Conservation (phyloP, 2,888 invertebrate species). For the Temnothorax rugatulus region DNA sequence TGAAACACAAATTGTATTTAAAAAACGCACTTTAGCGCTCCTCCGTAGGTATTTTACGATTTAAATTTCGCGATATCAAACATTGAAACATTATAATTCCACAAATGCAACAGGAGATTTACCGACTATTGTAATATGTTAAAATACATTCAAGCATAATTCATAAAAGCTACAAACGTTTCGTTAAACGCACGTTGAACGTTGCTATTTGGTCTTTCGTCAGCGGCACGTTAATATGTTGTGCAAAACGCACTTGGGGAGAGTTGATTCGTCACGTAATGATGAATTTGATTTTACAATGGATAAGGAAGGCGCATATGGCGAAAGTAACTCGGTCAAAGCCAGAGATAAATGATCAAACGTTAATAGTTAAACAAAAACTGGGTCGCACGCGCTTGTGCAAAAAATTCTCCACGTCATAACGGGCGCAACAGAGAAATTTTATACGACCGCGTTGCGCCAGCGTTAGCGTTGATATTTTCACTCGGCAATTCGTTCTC, state of each 20-base stretch:
- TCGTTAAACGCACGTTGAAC: slow-evolving; percentile 5
- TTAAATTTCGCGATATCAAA: background rate
- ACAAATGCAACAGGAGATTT: background rate
- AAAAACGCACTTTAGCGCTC: background rate
- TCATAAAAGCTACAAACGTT: background rate
- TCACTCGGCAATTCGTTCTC: slow-evolving; percentile 13
- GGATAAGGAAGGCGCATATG: slow-evolving; percentile 26
- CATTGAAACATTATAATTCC: background rate
- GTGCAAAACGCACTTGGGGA: slow-evolving; percentile 41
- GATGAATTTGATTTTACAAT: slow-evolving; percentile 32
- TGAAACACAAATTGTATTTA: too few species aligned
- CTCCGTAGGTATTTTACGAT: background rate
- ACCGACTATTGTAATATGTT: background rate
- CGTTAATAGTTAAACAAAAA: background rate
- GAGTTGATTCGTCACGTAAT: slow-evolving; percentile 42
- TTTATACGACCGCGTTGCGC: slow-evolving; percentile 12
- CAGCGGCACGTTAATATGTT: slow-evolving; percentile 1
- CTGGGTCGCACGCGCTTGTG: slow-evolving; percentile 37
- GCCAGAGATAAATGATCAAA: slow-evolving; percentile 49
- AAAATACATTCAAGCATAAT: background rate
- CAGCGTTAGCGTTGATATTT: slow-evolving; percentile 44
- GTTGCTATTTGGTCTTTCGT: slow-evolving; percentile 23
- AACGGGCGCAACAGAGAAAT: slow-evolving; percentile 20
- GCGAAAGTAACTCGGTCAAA: slow-evolving; percentile 55
- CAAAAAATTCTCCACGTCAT: slow-evolving; percentile 25